Conservation (phyloP, 2,888 invertebrate genomes). For the Drosophila algonquin region DNA sequence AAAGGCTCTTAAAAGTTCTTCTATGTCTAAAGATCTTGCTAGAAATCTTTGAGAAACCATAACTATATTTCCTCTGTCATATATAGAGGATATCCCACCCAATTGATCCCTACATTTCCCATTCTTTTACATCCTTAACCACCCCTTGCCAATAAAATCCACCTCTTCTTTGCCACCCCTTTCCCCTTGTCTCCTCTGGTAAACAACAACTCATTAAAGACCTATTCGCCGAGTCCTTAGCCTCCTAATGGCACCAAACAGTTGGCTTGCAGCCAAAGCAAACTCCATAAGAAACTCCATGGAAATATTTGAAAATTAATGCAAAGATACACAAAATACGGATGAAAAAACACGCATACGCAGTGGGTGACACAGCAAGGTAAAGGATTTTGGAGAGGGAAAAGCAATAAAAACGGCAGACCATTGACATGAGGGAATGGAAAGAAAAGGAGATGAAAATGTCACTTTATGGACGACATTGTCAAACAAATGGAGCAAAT, state of each 20-base stretch:
- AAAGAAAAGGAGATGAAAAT: not conserved
- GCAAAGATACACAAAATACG: slow-evolving; percentile 40
- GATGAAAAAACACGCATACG: slow-evolving; percentile 54
- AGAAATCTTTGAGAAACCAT: too few species aligned
- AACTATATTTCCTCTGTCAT: not conserved
- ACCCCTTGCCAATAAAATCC: not conserved
- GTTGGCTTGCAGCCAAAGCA: slow-evolving; percentile 3
- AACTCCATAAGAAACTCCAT: slow-evolving; percentile 30
- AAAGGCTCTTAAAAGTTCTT: too few species aligned
- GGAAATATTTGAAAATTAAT: slow-evolving; percentile 64
- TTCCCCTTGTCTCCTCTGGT: not conserved
- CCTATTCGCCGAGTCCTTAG: not conserved
- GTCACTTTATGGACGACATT: slow-evolving; percentile 34
- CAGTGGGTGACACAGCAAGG: slow-evolving; percentile 42
- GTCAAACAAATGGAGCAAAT: slow-evolving; percentile 62
- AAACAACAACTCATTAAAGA: not conserved
- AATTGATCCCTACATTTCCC: not conserved
- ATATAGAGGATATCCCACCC: not conserved
- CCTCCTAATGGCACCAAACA: not conserved
- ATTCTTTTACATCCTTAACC: not conserved
- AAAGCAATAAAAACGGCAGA: slow-evolving; percentile 66
- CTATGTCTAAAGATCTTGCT: too few species aligned
- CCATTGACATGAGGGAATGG: slow-evolving; percentile 51
- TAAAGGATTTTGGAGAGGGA: slow-evolving; percentile 20
- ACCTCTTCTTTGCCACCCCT: too few species aligned